phyloP scores from a whole-genome alignment of 2,888 invertebrate genomes.

The Drosophila buzzatii region DNA sequence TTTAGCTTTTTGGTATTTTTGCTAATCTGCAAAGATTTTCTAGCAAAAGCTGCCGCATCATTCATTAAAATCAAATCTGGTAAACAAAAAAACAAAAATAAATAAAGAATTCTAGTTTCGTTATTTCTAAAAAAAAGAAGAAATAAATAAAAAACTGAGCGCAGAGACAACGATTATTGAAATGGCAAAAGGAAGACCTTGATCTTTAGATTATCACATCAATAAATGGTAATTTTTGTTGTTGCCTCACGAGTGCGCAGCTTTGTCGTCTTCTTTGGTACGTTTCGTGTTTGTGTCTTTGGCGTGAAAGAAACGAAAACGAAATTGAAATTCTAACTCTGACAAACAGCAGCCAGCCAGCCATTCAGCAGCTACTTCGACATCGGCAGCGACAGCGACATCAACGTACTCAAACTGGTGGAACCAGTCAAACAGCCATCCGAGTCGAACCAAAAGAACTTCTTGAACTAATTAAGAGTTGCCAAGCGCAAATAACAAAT shows the following conservation, averaged over 20 bases:
- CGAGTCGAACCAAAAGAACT: constrained; percentile 56
- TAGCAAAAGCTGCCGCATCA: constrained; percentile 26
- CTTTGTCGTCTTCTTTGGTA: constrained; percentile 40
- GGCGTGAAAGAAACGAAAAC: constrained; percentile 56
- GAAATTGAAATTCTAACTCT: constrained; percentile 49
- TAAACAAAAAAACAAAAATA: constrained; percentile 9
- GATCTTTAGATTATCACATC: constrained; percentile 80
- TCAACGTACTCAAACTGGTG: constrained; percentile 65
- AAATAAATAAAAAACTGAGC: constrained; percentile 3
- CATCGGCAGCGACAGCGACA: constrained; percentile 6
- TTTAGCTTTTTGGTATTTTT: constrained; percentile 6
- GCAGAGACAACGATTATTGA: constrained; percentile 42
- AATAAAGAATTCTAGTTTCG: constrained; percentile 67
- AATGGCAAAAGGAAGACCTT: constrained; percentile 79
- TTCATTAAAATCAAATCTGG: constrained; percentile 36
- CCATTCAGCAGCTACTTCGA: constrained; percentile 3
- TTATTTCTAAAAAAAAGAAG: constrained; percentile 24
- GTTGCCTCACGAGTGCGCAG: constrained; percentile 30
- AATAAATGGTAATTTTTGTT: constrained; percentile 69
- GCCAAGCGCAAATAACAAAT: constrained; percentile 38
- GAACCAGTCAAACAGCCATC: constrained; percentile 68
- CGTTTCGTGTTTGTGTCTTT: constrained; percentile 51
- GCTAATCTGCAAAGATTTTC: constrained; percentile 38
- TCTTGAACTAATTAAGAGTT: constrained; percentile 57
- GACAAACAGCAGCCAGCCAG: constrained; percentile 14